These are phyloP conservation scores for Mola mola DNA, from an alignment of 2,113 vertebrate species.

Conservation along the genomic window DNA sequence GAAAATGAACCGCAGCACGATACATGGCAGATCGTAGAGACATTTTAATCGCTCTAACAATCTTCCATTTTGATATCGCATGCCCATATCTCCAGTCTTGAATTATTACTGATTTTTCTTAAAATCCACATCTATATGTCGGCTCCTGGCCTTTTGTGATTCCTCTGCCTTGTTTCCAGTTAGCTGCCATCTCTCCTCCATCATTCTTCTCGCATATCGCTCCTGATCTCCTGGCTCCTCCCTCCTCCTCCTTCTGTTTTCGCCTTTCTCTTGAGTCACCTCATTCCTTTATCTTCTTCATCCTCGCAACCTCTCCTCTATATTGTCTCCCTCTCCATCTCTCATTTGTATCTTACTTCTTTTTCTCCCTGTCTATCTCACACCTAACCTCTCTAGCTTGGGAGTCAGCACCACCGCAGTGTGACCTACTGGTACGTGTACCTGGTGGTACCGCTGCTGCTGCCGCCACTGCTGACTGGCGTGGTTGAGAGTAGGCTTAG, in stretches of 20 bases:
- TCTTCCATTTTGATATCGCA: background rate
- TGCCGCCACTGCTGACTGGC: constrained; percentile 65
- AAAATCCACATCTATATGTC: constrained; percentile 43
- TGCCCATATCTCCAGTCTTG: constrained; percentile 24
- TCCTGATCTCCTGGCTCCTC: constrained; percentile 31
- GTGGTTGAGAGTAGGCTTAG: constrained; percentile 60
- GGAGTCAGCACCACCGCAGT: constrained; percentile 63
- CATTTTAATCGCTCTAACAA: too few relatives aligned
- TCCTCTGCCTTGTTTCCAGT: constrained; percentile 28
- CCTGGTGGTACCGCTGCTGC: constrained; percentile 47
- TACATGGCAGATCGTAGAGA: too few relatives aligned
- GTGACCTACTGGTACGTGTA: constrained; percentile 76
- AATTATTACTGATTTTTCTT: constrained; percentile 20
- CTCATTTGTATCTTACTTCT: constrained; percentile 25
- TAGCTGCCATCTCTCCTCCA: constrained; percentile 33
- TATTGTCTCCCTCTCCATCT: constrained; percentile 13
- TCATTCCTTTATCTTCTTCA: constrained; percentile 29
- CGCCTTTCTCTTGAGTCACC: constrained; percentile 22
- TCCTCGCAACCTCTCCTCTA: constrained; percentile 20
- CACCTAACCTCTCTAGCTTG: constrained; percentile 35
- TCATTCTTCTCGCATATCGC: constrained; percentile 1
- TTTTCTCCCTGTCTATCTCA: constrained; percentile 26
- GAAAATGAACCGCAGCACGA: too few relatives aligned
- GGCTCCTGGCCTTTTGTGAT: constrained; percentile 15
- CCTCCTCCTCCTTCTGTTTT: background rate